Conservation (phyloP, 2,113 vertebrate genomes). For the Forbesichthys papilliferus region DNA sequence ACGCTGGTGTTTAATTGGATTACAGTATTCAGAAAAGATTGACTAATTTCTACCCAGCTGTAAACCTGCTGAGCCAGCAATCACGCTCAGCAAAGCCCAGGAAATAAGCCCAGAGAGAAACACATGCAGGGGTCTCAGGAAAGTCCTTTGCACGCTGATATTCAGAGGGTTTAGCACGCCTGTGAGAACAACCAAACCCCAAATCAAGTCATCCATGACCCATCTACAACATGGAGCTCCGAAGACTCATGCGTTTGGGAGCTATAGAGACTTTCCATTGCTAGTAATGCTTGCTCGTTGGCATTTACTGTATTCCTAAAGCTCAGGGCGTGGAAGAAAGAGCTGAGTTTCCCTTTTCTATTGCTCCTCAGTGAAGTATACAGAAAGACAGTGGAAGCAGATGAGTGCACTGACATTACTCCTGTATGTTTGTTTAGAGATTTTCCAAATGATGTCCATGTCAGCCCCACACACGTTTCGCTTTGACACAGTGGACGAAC, state of each 20-base stretch:
- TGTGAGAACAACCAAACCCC: constrained; percentile 1
- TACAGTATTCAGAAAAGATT: constrained; percentile 57
- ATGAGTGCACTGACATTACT: constrained; percentile 43
- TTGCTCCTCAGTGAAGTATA: too few relatives aligned
- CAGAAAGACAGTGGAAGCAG: constrained; percentile 16
- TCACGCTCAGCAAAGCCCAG: constrained; percentile 28
- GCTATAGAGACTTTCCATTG: constrained; percentile 12
- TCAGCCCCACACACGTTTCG: constrained; percentile 71
- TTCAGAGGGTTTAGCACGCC: too few relatives aligned
- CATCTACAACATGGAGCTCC: not conserved
- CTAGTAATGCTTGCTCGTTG: constrained; percentile 24
- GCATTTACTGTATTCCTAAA: constrained; percentile 14
- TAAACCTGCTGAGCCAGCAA: constrained; percentile 60
- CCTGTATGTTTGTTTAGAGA: constrained; percentile 52
- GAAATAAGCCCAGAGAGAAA: constrained; percentile 30
- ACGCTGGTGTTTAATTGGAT: constrained; percentile 57
- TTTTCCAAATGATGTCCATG: constrained; percentile 61
- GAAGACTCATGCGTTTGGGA: not conserved
- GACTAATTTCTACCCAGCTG: constrained; percentile 51
- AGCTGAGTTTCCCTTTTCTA: not conserved
- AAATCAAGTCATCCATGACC: not conserved
- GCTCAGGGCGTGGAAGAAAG: constrained; percentile 14
- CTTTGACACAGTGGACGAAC: constrained; percentile 53
- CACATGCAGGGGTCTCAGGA: constrained; percentile 12
- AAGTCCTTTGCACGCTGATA: not conserved